A percentile compares a stretch with the other conserved stretches of the same genome.
Conservation (phyloP, 2,113 vertebrate genomes). For the Hippoglossus stenolepis region DNA sequence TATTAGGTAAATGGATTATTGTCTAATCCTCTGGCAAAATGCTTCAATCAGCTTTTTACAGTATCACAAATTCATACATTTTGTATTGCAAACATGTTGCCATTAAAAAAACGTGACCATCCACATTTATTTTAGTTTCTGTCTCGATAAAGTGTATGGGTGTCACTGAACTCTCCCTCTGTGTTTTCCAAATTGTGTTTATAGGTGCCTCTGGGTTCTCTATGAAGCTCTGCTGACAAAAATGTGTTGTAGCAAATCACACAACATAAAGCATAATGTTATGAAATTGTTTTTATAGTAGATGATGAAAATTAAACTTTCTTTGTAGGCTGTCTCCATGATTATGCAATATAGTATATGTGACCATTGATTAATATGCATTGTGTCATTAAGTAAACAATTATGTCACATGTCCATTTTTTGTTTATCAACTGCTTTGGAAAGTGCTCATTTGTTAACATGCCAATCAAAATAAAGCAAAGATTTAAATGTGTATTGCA, state of each 20-base stretch:
- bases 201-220: background rate
- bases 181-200: background rate
- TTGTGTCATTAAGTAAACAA: background rate
- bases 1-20: background rate
- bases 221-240: slow-evolving; percentile 5
- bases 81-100: background rate
- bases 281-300: background rate
- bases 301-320: background rate
- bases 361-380: background rate
- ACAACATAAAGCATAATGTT: background rate
- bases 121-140: background rate
- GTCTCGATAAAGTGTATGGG: background rate
- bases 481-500: no score
- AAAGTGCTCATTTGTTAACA: no score
- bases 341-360: background rate
- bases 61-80: background rate
- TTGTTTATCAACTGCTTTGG: no score
- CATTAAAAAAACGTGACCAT: background rate
- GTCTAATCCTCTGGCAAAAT: background rate
- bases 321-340: background rate
- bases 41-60: background rate
- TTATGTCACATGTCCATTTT: no score
- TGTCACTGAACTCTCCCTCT: background rate
- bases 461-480: no score
- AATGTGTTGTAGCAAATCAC: background rate